Percentiles rank a stretch among this genome's conserved stretches.
phyloP scores from a whole-genome alignment of 1,140 invertebrate species.

The Papilio polyxenes region DNA sequence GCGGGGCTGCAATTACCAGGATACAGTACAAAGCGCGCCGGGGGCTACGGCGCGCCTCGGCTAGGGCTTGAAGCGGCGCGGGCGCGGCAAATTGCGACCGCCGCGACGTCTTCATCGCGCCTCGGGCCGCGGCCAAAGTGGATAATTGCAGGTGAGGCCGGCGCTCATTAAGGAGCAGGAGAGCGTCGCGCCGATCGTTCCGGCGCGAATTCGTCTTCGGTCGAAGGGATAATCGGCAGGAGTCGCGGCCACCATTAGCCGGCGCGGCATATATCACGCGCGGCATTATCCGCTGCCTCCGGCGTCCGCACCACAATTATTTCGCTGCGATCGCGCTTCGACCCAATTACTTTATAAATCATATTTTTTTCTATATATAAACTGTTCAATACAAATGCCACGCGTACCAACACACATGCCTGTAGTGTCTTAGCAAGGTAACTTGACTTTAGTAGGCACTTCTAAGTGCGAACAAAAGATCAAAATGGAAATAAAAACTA shows the following conservation, averaged over 20 bases:
- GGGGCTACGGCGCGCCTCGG: slow-evolving; percentile 47
- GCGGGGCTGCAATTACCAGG: slow-evolving; percentile 69
- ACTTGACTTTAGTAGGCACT: too few species aligned
- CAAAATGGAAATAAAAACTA: too few species aligned
- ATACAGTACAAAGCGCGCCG: slow-evolving; percentile 72
- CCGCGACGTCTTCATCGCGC: slow-evolving; percentile 73
- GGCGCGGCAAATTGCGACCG: slow-evolving; percentile 70
- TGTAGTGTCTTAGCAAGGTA: neutral
- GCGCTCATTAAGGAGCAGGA: slow-evolving; percentile 74
- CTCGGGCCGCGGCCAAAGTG: slow-evolving; percentile 69
- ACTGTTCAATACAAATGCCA: neutral
- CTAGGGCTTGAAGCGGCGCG: slow-evolving; percentile 41
- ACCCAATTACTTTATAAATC: slow-evolving; percentile 5
- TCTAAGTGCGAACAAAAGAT: too few species aligned
- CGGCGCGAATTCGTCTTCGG: slow-evolving; percentile 67
- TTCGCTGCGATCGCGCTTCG: slow-evolving; percentile 46
- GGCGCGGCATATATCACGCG: slow-evolving; percentile 77
- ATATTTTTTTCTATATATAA: neutral
- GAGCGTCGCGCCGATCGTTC: slow-evolving; percentile 71
- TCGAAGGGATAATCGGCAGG: slow-evolving; percentile 72
- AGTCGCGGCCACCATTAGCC: slow-evolving; percentile 73
- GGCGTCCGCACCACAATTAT: slow-evolving; percentile 73
- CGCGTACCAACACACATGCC: neutral
- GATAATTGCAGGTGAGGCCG: slow-evolving; percentile 77
- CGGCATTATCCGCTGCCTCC: slow-evolving; percentile 68